Conservation (phyloP, 2,888 invertebrate species). For the Limnephilus rhombicus region DNA sequence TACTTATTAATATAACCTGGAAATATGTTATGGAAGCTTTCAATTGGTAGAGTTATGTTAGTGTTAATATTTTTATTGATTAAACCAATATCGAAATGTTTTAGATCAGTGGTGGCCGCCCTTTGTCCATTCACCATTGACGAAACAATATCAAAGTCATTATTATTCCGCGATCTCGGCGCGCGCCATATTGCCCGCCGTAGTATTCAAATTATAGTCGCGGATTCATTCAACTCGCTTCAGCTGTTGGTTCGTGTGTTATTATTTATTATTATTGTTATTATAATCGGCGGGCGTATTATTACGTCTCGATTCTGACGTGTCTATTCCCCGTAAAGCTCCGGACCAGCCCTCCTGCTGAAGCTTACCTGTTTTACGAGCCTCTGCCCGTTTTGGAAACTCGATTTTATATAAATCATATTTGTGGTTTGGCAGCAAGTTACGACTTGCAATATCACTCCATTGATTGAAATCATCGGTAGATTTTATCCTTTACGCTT, state of each 20-base stretch:
- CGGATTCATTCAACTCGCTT: conserved; percentile 45
- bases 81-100: conserved; percentile 4
- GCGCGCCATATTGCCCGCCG: conserved; percentile 45
- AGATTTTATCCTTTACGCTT: background rate
- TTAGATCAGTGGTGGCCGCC: conserved; percentile 19
- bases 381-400: background rate
- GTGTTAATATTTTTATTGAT: too few relatives aligned
- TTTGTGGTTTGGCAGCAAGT: background rate
- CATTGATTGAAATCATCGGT: background rate
- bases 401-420: background rate
- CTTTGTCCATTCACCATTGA: conserved; percentile 41
- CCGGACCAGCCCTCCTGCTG: background rate
- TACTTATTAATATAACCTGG: too few relatives aligned
- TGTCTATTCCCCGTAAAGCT: conserved; percentile 11
- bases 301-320: conserved; percentile 22
- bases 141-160: conserved; percentile 57
- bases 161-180: conserved; percentile 51
- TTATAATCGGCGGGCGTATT: conserved; percentile 27
- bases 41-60: too few relatives aligned
- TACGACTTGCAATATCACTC: background rate
- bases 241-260: conserved; percentile 34
- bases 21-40: too few relatives aligned
- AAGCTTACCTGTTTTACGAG: conserved; percentile 26
- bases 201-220: conserved; percentile 44
- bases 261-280: conserved; percentile 38